Base-by-base conservation (phyloP, 2,797 vertebrate genomes). In the Parotocinclus haroldoi region DNA sequence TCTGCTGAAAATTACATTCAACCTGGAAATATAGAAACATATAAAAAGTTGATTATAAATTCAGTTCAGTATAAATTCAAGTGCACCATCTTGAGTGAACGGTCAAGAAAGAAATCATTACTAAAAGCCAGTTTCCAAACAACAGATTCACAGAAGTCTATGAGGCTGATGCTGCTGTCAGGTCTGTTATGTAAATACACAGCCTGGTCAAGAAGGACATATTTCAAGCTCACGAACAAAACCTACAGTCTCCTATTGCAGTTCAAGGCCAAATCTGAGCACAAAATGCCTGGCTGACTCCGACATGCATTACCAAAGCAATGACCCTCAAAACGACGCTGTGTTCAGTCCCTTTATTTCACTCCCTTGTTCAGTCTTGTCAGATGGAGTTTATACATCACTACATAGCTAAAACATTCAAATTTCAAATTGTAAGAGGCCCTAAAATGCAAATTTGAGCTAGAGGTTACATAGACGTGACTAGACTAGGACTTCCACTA, bases 1-100 rank as follows among this genome's bases (percentile, higher is more conserved):
- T 88, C 92, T 98, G 74, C 89, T 92, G 87, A 98, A 98, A 89
- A 99, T 98, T 82, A 98, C 95, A 93, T 97, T 98, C 91, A 99
- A 92, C 82, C 96, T 99, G 76, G 69, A 49, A 70, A 54, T 11
- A 1, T 72, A 73, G 75, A 12, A 36, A 18, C 45, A 42, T 13
- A 3, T 42, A 46, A 17, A 38, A 11, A 9, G 27, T 0, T 44
- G n/a, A 18, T n/a, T 4, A 18, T 40, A 40, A 40, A 8, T 42
- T 42, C 40, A 7, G 40, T 45, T 64, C 37, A n/a, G n/a, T 55
- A 10, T 8, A 62, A 36, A 36, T 7, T 7, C n/a, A 18, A 38
- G 13, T 13, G 13, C 3, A 13, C 14, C 27, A 27, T 2, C 27
- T 27, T 27, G 27, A 27, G 27, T 5, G 27, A 27, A 27, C 5